A percentile compares a stretch with the other conserved stretches of the same genome.
phyloP scores from a whole-genome alignment of 2,888 invertebrate genomes.

The Electrophaes corylata region DNA sequence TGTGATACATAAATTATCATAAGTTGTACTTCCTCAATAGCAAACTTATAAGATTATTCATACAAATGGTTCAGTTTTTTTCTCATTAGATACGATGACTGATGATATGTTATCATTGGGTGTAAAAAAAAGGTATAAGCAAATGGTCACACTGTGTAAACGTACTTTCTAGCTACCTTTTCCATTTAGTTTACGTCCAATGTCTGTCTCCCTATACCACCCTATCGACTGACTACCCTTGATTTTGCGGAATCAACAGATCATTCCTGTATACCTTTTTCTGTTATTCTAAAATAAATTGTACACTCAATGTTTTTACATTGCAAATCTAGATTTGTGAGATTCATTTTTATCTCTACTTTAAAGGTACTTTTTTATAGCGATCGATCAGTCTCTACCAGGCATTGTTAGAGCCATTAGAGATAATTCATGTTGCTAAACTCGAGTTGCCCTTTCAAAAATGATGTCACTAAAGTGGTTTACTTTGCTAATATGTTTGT shows the following conservation, averaged over 20 bases:
- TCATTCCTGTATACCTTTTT: slow-evolving; percentile 31
- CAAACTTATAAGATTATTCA: no score
- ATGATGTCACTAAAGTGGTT: slow-evolving; percentile 9
- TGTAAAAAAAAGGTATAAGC: no score
- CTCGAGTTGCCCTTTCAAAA: neutral
- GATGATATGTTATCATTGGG: no score
- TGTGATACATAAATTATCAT: no score
- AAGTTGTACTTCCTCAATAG: no score
- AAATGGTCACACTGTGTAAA: no score
- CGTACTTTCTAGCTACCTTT: neutral
- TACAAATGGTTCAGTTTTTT: no score
- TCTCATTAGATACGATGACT: no score
- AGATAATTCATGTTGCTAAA: neutral
- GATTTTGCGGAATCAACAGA: slow-evolving; percentile 50
- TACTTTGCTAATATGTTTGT: slow-evolving; percentile 44
- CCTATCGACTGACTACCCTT: slow-evolving; percentile 50
- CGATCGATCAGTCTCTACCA: neutral
- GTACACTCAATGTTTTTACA: neutral
- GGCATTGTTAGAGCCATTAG: neutral
- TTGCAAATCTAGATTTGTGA: neutral
- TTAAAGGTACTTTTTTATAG: neutral
- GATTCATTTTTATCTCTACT: slow-evolving; percentile 1
- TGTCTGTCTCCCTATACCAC: slow-evolving; percentile 20
- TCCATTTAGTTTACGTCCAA: neutral
- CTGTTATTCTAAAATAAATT: slow-evolving; percentile 30